Base-by-base conservation (phyloP, 2,113 vertebrate species). In the Alosa alosa region DNA sequence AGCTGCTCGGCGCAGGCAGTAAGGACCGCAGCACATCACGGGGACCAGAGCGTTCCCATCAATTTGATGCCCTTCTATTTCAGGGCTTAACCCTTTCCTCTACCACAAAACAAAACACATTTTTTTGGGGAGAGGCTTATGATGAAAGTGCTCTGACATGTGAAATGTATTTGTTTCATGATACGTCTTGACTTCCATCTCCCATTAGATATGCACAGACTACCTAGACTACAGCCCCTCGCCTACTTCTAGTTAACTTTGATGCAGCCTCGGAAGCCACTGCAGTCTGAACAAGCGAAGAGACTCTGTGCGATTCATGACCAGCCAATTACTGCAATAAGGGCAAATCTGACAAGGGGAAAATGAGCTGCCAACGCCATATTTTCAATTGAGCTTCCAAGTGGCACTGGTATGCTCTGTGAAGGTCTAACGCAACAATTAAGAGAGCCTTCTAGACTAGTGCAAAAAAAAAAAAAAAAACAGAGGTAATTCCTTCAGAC, bases 1-100 rank as follows among this genome's bases (percentile, higher is more conserved):
- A 93, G 94, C 93, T 94, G 94, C 93, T 91, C 92, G 92, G 92
- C 90, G 91, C 89, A 89, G 91, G 90, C 89, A 89, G 87, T 89
- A 91, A 86, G 84, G 90, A 90, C 90, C 81, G 82, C 90, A 84
- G 88, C 82, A 46, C 94, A 94, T 94, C 94, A 94, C 92, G 89
- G 86, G 89, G 90, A 86, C 88, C 81, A 86, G 82, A 88, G 88
- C 91, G 90, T 83, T 88, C 82, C 52, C 68, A 18, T 83, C 75
- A 82, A 88, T 81, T 44, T 31, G 11, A 22, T 49, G n/a, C 83
- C 45, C 81, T 55, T 57, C 52, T 83, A 72, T 44, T 85, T 85
- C 81, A 75, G 72, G 72, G 81, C 25, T 89, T 87, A 82, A 86
- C 88, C 64, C 41, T 83, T 55, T 52, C 31, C 49, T 81, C 8